These are phyloP conservation scores for Arnoldichthys spilopterus DNA, from an alignment of 2,797 vertebrate genomes.

Conservation along the genomic window DNA sequence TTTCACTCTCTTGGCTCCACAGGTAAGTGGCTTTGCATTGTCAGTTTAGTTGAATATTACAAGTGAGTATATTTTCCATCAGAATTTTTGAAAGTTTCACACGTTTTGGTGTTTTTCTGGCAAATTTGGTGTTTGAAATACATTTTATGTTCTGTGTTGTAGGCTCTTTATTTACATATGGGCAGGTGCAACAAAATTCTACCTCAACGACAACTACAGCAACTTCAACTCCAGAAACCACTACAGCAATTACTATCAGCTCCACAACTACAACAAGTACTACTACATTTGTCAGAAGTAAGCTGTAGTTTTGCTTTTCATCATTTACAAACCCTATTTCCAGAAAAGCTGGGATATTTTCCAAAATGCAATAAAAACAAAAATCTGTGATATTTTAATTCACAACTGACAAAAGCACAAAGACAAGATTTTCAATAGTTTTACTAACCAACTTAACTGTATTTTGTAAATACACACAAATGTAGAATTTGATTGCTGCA, in stretches of 20 bases:
- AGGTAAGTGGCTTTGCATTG: conserved; percentile 1
- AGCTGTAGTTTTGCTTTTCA: conserved; percentile 48
- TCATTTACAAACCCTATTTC: no score
- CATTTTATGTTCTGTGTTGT: conserved; percentile 16
- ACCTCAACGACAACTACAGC: conserved; percentile 51
- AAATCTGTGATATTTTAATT: no score
- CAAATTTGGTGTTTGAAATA: not conserved
- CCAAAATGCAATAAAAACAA: no score
- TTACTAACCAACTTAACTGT: no score
- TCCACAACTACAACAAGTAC: conserved; percentile 51
- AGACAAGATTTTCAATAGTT: no score
- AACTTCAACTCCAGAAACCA: conserved; percentile 33
- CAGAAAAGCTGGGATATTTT: no score
- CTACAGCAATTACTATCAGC: conserved; percentile 42
- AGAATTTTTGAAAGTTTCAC: not conserved
- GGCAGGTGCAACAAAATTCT: conserved; percentile 64
- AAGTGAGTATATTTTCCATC: not conserved
- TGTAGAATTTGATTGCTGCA: no score
- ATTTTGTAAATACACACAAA: no score
- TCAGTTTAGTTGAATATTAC: not conserved
- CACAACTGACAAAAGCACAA: no score
- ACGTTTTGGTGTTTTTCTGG: not conserved
- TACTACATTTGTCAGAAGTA: conserved; percentile 69
- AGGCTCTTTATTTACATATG: conserved; percentile 73
- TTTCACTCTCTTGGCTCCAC: conserved; percentile 28